Evolutionary conservation across 2,888 invertebrate genomes (phyloP).

Genomic region (Diloba caeruleocephala): DNA sequence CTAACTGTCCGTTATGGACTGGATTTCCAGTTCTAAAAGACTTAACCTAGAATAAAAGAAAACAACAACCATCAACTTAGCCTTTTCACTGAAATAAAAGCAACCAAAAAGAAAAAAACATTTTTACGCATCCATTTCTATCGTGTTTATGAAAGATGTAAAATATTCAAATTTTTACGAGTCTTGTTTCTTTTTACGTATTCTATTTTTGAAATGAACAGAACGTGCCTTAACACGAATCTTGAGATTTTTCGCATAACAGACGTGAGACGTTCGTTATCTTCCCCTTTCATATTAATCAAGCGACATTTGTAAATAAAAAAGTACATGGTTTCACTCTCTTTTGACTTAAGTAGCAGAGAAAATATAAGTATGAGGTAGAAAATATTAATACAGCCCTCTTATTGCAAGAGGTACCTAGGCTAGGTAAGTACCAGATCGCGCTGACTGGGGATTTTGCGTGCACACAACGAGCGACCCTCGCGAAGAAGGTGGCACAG

Average conservation of each 20-base stretch:
- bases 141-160: slow-evolving; percentile 3
- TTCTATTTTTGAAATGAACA: slow-evolving; percentile 17
- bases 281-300: slow-evolving; percentile 41
- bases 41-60: no score
- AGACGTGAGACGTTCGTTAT: slow-evolving; percentile 26
- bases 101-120: no score
- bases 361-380: slow-evolving; percentile 12
- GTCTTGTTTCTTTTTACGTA: slow-evolving; percentile 6
- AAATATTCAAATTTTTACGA: slow-evolving; percentile 35
- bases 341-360: neutral
- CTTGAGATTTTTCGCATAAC: slow-evolving; percentile 15
- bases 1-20: no score
- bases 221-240: slow-evolving; percentile 39
- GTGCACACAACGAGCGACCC: no score
- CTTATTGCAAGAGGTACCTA: no score
- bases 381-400: neutral
- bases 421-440: no score
- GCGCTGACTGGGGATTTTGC: no score
- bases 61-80: no score
- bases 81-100: no score
- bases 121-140: neutral
- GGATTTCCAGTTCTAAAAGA: no score
- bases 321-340: slow-evolving; percentile 11
- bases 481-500: no score
- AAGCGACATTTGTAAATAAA: slow-evolving; percentile 26